Percentiles rank a stretch among this genome's conserved stretches.
These are phyloP conservation scores for Quadriops clusia DNA, from an alignment of 2,888 invertebrate species.

Conservation along the genomic window DNA sequence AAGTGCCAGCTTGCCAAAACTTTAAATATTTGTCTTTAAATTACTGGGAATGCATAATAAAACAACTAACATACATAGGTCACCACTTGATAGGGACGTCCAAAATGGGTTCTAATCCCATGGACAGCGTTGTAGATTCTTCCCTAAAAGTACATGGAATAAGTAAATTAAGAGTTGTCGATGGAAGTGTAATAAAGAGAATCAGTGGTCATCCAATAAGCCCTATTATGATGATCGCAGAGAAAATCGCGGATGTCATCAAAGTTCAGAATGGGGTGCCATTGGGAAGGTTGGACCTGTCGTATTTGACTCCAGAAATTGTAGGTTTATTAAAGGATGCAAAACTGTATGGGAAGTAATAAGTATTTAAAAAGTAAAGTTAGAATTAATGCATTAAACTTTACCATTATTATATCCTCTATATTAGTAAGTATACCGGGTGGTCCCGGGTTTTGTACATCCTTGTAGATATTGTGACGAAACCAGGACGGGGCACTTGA, in stretches of 20 bases:
- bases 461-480: too few relatives aligned
- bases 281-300: too few relatives aligned
- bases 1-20: conserved; percentile 38
- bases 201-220: conserved; percentile 41
- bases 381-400: too few relatives aligned
- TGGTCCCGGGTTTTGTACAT: too few relatives aligned
- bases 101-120: conserved; percentile 40
- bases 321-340: too few relatives aligned
- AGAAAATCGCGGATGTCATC: conserved; percentile 41
- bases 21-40: conserved; percentile 33
- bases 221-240: conserved; percentile 42
- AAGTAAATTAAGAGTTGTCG: conserved; percentile 38
- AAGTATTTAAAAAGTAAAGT: too few relatives aligned
- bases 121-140: conserved; percentile 43
- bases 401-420: too few relatives aligned
- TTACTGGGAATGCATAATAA: conserved; percentile 39
- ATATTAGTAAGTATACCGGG: too few relatives aligned
- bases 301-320: too few relatives aligned
- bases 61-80: conserved; percentile 35
- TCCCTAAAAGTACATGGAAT: conserved; percentile 40
- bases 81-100: conserved; percentile 42
- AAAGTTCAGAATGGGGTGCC: too few relatives aligned
- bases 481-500: too few relatives aligned
- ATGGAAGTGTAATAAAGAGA: conserved; percentile 43
- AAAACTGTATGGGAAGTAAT: too few relatives aligned